Percentiles rank a stretch among this genome's conserved stretches.
phyloP scores from a whole-genome alignment of 2,888 invertebrate genomes.

The Drosophila maculinotata region DNA sequence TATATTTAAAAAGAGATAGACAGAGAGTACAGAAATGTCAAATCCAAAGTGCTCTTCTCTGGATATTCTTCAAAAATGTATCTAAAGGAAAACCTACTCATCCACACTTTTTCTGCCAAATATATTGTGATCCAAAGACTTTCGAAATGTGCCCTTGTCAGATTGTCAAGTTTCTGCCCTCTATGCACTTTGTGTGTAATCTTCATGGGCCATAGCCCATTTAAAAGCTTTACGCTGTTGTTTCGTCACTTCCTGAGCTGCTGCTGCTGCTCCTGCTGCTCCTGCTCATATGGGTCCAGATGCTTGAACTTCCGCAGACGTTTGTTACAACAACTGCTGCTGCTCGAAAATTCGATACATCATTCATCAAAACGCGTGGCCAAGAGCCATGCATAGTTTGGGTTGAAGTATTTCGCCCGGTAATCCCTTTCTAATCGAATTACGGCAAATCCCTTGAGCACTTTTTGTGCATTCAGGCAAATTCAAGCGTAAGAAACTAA shows the following conservation, averaged over 20 bases:
- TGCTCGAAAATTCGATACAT: conserved; percentile 75
- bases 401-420: conserved; percentile 56
- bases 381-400: conserved; percentile 32
- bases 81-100: not conserved
- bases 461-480: conserved; percentile 68
- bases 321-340: conserved; percentile 51
- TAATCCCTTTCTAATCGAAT: conserved; percentile 81
- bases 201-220: conserved; percentile 44
- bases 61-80: not conserved
- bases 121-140: not conserved
- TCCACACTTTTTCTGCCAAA: not conserved
- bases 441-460: conserved; percentile 72
- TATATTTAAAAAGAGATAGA: too few species aligned
- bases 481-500: conserved; percentile 80
- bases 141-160: conserved; percentile 18
- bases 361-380: conserved; percentile 75
- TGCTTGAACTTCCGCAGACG: conserved; percentile 56
- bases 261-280: conserved; percentile 21
- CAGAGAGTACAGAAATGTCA: not conserved
- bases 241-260: conserved; percentile 57
- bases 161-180: conserved; percentile 18
- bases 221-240: conserved; percentile 75
- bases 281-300: conserved; percentile 34
- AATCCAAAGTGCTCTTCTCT: not conserved
- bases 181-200: conserved; percentile 33